Conservation (phyloP, 1,140 invertebrate genomes). For the Plutomurus gul region DNA sequence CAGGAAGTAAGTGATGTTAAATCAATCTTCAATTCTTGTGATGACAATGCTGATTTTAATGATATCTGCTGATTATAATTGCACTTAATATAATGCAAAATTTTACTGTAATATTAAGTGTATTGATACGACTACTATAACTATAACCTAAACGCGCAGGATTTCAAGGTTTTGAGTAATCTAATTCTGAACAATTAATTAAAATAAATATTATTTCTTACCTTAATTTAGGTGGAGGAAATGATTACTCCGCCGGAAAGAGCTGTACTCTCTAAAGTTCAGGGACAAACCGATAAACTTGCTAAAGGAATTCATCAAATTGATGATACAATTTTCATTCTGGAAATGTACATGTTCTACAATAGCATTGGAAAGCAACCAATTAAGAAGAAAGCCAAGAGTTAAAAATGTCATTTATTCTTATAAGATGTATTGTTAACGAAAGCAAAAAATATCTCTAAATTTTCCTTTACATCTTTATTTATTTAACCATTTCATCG, state of each 20-base stretch:
- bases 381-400: conserved; percentile 1
- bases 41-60: not conserved
- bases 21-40: no score
- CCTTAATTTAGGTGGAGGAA: conserved; percentile 38
- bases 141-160: not conserved
- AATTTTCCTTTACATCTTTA: no score
- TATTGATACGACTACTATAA: no score
- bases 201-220: not conserved
- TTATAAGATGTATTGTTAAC: no score
- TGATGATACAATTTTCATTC: conserved; percentile 49
- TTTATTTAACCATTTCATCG: no score
- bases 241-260: conserved; percentile 51
- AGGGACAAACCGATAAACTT: conserved; percentile 22
- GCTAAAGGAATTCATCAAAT: conserved; percentile 39
- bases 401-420: no score
- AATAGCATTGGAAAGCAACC: not conserved
- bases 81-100: not conserved
- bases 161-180: not conserved
- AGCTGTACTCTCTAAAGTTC: conserved; percentile 29
- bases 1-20: conserved; percentile 48
- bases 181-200: not conserved
- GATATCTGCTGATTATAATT: not conserved
- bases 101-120: not conserved
- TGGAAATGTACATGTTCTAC: conserved; percentile 37
- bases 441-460: no score